These are phyloP conservation scores for Catocala sponsa DNA, from an alignment of 2,888 invertebrate genomes.

Conservation along the genomic window DNA sequence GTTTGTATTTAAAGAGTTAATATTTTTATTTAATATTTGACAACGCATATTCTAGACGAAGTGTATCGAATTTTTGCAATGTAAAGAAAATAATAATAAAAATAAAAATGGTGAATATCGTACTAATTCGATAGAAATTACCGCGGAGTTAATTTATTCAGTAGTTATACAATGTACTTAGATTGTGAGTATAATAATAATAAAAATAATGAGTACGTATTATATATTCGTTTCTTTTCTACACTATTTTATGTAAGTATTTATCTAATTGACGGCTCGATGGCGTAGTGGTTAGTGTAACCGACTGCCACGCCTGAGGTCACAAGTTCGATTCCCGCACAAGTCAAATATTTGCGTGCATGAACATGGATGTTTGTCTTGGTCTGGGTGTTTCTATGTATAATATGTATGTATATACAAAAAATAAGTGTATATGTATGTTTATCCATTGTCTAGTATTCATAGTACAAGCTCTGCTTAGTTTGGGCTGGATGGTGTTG, in stretches of 20 bases:
- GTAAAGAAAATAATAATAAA: constrained; percentile 43
- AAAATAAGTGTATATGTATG: too few species aligned
- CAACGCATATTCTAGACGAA: constrained; percentile 33
- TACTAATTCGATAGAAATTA: constrained; percentile 71
- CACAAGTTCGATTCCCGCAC: too few species aligned
- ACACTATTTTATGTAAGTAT: not conserved
- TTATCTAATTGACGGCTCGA: too few species aligned
- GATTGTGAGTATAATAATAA: constrained; percentile 83
- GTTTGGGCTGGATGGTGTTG: too few species aligned
- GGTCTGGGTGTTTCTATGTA: too few species aligned
- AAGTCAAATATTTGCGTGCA: too few species aligned
- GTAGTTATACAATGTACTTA: constrained; percentile 83
- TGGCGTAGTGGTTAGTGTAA: too few species aligned
- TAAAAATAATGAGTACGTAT: constrained; percentile 78
- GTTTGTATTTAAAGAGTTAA: constrained; percentile 15
- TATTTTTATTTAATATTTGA: constrained; percentile 23
- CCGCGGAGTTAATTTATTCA: constrained; percentile 80
- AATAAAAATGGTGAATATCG: constrained; percentile 55
- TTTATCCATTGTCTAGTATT: too few species aligned
- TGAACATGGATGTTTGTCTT: too few species aligned
- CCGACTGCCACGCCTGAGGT: too few species aligned
- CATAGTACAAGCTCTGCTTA: too few species aligned
- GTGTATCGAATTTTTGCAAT: constrained; percentile 37
- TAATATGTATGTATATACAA: too few species aligned
- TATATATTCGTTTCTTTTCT: constrained; percentile 19